Conservation (phyloP, 2,888 invertebrate species). For the Aphidoletes aphidimyza region DNA sequence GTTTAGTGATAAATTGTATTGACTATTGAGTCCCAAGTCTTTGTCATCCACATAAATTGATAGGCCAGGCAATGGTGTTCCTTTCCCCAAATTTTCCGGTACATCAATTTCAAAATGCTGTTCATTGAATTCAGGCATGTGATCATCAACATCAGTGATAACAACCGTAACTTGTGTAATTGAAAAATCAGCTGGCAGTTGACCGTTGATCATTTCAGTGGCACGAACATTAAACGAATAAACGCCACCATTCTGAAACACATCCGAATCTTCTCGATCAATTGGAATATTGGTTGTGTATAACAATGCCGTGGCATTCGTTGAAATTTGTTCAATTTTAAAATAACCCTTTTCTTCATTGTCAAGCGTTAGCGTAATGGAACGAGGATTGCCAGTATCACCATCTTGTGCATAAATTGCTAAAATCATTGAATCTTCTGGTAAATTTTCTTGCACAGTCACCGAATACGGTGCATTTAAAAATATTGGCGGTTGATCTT, state of each 20-base stretch:
- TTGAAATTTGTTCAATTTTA: conserved; percentile 69
- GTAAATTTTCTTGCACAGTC: conserved; percentile 79
- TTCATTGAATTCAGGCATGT: conserved; percentile 77
- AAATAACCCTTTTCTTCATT: conserved; percentile 78
- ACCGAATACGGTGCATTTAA: conserved; percentile 83
- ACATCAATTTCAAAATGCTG: conserved; percentile 75
- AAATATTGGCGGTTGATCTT: conserved; percentile 86
- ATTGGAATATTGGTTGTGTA: conserved; percentile 75
- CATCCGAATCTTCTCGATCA: conserved; percentile 79
- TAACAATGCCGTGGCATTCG: conserved; percentile 70
- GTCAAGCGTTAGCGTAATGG: conserved; percentile 75
- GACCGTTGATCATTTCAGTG: conserved; percentile 78
- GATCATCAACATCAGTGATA: conserved; percentile 82
- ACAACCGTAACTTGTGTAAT: conserved; percentile 79
- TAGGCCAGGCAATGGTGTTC: conserved; percentile 76
- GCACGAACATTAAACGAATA: conserved; percentile 79
- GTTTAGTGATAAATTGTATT: conserved; percentile 73
- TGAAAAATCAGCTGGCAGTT: conserved; percentile 75
- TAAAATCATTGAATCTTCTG: conserved; percentile 67
- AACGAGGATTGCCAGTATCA: conserved; percentile 79
- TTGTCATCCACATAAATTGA: conserved; percentile 79
- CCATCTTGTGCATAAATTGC: conserved; percentile 83
- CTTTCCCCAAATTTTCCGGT: conserved; percentile 79
- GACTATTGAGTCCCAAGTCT: conserved; percentile 79
- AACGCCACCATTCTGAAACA: conserved; percentile 81